Evolutionary conservation across 37 sponge, comb jelly and placozoan species (phyloP).

Genomic region (Cladorhizidae sp.): DNA sequence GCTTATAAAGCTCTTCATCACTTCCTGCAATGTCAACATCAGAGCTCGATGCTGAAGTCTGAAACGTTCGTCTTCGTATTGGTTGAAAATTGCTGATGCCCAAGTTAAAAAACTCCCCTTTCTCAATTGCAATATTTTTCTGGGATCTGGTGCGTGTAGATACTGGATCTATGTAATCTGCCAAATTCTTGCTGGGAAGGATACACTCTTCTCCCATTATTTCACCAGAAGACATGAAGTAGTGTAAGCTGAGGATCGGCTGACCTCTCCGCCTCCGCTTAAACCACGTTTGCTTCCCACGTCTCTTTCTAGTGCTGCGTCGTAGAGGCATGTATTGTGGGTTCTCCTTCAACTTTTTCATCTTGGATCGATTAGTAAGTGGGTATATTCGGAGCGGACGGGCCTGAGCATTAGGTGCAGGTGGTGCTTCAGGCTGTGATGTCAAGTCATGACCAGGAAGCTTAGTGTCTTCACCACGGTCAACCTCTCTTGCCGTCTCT

Average conservation of each 20-base stretch:
- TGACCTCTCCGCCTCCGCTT: slow-evolving; percentile 3
- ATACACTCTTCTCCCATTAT: neutral
- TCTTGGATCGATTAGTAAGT: neutral
- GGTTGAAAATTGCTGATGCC: slow-evolving; percentile 65
- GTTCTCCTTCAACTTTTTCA: slow-evolving; percentile 9
- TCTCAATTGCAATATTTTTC: slow-evolving; percentile 38
- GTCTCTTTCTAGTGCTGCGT: slow-evolving; percentile 46
- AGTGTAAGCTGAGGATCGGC: slow-evolving; percentile 1
- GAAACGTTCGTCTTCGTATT: neutral
- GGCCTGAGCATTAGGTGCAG: neutral
- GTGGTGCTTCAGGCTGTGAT: neutral
- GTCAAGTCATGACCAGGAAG: neutral
- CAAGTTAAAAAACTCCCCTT: slow-evolving; percentile 52
- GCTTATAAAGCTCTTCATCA: neutral
- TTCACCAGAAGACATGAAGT: neutral
- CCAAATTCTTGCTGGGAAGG: neutral
- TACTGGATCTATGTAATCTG: slow-evolving; percentile 60
- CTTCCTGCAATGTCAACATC: slow-evolving; percentile 3
- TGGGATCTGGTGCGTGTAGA: slow-evolving; percentile 72
- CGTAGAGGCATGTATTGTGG: slow-evolving; percentile 22
- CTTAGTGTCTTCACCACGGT: neutral
- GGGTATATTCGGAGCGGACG: slow-evolving; percentile 3
- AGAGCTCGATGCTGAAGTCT: slow-evolving; percentile 12
- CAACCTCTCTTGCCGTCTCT: neutral
- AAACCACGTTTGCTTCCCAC: slow-evolving; percentile 28